Evolutionary conservation across 2,113 vertebrate species (phyloP).

Genomic region (Psammodynastes pulverulentus): DNA sequence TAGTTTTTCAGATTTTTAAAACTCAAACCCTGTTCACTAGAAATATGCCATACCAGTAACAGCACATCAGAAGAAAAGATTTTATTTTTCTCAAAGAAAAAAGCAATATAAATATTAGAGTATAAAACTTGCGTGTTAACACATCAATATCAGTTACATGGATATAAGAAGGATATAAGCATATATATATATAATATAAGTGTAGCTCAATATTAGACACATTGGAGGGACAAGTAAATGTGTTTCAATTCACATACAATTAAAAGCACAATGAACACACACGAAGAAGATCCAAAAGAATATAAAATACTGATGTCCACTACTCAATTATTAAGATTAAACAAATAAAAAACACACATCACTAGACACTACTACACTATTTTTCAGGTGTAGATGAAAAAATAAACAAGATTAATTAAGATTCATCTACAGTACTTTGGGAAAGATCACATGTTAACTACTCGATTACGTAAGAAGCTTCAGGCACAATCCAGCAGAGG

Average conservation of each 20-base stretch:
- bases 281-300: slow-evolving; percentile 62
- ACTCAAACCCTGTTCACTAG: no score
- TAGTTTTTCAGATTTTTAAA: background rate
- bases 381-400: slow-evolving; percentile 62
- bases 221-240: slow-evolving; percentile 81
- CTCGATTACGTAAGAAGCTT: slow-evolving; percentile 47
- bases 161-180: slow-evolving; percentile 90
- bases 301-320: slow-evolving; percentile 68
- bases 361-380: slow-evolving; percentile 73
- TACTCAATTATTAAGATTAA: slow-evolving; percentile 65
- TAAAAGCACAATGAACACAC: slow-evolving; percentile 74
- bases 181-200: slow-evolving; percentile 88
- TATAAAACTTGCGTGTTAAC: slow-evolving; percentile 97
- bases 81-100: slow-evolving; percentile 98
- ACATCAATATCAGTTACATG: slow-evolving; percentile 81
- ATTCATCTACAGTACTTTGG: slow-evolving; percentile 61
- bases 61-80: slow-evolving; percentile 81
- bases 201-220: slow-evolving; percentile 86
- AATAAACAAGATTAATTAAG: slow-evolving; percentile 66
- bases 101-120: slow-evolving; percentile 99
- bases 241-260: slow-evolving; percentile 86
- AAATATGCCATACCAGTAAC: background rate
- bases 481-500: background rate
- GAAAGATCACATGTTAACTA: slow-evolving; percentile 51
- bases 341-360: slow-evolving; percentile 60